A percentile compares a stretch with the other conserved stretches of the same genome.
These are phyloP conservation scores for Ectemnius lituratus DNA, from an alignment of 2,888 invertebrate genomes.

Conservation along the genomic window DNA sequence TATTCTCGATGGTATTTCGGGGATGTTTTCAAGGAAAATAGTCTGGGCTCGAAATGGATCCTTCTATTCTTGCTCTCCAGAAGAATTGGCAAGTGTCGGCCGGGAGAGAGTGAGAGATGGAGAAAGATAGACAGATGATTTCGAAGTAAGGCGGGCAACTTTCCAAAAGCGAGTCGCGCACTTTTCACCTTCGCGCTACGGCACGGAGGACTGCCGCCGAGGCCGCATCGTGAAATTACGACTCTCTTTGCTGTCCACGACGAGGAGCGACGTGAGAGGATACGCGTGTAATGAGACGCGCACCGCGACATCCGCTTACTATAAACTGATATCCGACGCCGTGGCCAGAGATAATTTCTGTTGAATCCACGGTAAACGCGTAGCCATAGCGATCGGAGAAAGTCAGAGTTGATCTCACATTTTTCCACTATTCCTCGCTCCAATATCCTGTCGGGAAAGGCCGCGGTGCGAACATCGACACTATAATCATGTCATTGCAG, in stretches of 20 bases:
- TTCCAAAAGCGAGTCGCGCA: constrained; percentile 51
- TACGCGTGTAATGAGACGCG: constrained; percentile 9
- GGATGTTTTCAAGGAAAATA: constrained; percentile 19
- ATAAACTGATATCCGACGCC: no score
- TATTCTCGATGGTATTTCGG: not conserved
- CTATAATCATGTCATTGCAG: no score
- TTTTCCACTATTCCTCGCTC: not conserved
- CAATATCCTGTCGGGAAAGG: no score
- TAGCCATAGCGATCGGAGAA: constrained; percentile 1
- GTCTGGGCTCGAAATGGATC: not conserved
- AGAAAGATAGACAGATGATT: constrained; percentile 12
- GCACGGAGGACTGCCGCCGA: not conserved
- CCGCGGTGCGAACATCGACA: no score
- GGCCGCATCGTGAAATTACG: constrained; percentile 6
- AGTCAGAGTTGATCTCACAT: not conserved
- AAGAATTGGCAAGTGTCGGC: constrained; percentile 30
- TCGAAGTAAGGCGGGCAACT: constrained; percentile 50
- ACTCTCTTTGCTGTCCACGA: not conserved
- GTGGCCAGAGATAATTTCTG: not conserved
- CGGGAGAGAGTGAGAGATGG: constrained; percentile 18
- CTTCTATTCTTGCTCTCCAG: constrained; percentile 43
- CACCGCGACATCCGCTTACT: no score
- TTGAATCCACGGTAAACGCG: not conserved
- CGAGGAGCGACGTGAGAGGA: not conserved
- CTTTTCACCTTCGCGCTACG: constrained; percentile 35